Evolutionary conservation across 2,113 vertebrate species (phyloP), one percentile per base, ranked within the genome.

Genomic region (Labeo catla): DNA sequence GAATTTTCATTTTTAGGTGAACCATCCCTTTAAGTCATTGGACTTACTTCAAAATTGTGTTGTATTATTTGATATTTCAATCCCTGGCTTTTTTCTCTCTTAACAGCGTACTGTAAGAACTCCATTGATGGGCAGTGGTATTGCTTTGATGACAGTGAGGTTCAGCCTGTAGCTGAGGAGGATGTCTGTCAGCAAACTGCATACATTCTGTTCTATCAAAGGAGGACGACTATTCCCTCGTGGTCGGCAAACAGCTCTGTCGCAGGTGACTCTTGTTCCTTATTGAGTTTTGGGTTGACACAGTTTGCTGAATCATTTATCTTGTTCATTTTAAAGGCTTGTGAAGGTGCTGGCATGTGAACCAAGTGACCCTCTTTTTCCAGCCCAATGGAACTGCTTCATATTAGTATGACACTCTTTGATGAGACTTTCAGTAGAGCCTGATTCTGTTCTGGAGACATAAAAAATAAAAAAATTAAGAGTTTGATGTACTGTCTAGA

Each of bases 221-320:
- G 98, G 80, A 96, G 98, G 90, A 97, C 97, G 0, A 95, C 95
- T 0, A 97, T 99, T 78, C 98, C 98, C 0, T 98, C 98, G 0
- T 99, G 98, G 98, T 99, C 98, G 0, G 98, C 98, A 74, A 99
- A 99, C 93, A 99, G 98, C 92, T 99, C 98, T 0, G 96, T 99
- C 87, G 98, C 98, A 91, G 98, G 98, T 99, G 84, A 92, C 92
- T 84, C 54, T 43, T 54, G 9, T 47, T 34, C 54, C 36, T 50
- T 45, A 36, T 63, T 47, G 6, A 54, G 15, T 54, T 79, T 78
- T 70, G 23, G 45, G 63, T 68, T 50, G 43, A 81, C 59, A 81
- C 39, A 76, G 52, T 59, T 79, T 72, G 65, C 66, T 49, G 36
- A 74, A 19, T 81, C 21, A 36, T 81, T 21, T 74, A 15, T 52